Evolutionary conservation across 2,113 vertebrate genomes (phyloP).

Genomic region (Syrmaticus mikado): DNA sequence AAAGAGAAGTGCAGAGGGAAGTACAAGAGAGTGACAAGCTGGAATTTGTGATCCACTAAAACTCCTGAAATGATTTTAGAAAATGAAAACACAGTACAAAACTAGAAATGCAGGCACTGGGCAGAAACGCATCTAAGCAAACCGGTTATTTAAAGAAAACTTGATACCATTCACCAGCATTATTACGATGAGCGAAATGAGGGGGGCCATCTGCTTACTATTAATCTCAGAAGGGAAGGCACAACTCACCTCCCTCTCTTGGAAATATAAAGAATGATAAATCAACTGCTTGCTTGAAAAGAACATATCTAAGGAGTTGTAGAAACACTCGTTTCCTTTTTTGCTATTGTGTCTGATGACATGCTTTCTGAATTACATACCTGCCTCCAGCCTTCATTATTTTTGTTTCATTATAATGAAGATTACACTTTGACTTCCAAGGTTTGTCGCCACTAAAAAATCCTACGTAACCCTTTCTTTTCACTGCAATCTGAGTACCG

Average conservation of each 20-base stretch:
- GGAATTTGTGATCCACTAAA: neutral
- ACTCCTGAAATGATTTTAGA: neutral
- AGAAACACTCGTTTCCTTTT: conserved; percentile 6
- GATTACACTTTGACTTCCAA: neutral
- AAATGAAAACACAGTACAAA: neutral
- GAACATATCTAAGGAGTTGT: neutral
- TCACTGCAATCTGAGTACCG: neutral
- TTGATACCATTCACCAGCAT: neutral
- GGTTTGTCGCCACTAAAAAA: neutral
- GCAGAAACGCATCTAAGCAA: neutral
- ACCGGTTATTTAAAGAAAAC: neutral
- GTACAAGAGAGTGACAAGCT: neutral
- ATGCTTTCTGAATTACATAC: conserved; percentile 27
- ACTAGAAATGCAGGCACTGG: neutral
- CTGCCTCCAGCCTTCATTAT: conserved; percentile 41
- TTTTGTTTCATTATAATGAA: conserved; percentile 38
- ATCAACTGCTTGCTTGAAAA: conserved; percentile 9
- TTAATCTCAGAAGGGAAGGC: neutral
- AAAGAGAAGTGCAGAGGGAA: neutral
- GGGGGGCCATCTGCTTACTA: neutral
- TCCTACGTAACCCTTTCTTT: neutral
- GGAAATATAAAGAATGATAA: conserved; percentile 11
- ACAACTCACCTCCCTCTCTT: neutral
- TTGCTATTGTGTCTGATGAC: neutral
- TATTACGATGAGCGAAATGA: neutral